phyloP scores from a whole-genome alignment of 2,113 vertebrate species.

The Vulpes lagopus region DNA sequence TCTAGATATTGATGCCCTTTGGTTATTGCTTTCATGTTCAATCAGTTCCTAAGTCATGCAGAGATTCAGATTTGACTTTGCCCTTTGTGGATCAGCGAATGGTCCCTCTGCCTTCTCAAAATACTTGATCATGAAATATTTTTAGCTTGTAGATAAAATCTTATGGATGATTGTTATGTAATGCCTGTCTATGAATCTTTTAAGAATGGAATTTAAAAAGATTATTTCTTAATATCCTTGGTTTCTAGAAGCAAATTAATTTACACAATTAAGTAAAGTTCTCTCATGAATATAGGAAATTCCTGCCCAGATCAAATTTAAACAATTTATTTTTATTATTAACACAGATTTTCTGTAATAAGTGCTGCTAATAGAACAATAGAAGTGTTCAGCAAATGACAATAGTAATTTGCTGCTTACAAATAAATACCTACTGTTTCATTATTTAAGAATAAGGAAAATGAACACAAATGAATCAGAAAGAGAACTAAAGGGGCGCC shows the following conservation, averaged over 20 bases:
- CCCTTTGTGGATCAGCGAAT: neutral
- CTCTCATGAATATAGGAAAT: neutral
- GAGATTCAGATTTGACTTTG: neutral
- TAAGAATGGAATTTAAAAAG: conserved; percentile 20
- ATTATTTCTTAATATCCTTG: conserved; percentile 39
- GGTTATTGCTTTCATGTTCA: conserved; percentile 19
- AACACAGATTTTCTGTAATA: neutral
- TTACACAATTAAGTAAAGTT: conserved; percentile 39
- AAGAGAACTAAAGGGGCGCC: neutral
- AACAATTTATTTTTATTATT: conserved; percentile 35
- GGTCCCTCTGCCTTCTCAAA: neutral
- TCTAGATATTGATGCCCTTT: neutral
- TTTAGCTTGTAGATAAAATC: conserved; percentile 48
- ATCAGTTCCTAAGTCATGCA: neutral
- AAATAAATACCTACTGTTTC: neutral
- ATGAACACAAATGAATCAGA: conserved; percentile 41
- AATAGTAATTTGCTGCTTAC: neutral
- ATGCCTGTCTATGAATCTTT: neutral
- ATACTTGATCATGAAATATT: conserved; percentile 3
- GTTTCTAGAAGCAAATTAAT: conserved; percentile 51
- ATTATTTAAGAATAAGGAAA: conserved; percentile 37
- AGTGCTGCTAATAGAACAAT: conserved; percentile 11
- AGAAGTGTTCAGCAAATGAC: neutral
- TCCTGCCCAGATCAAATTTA: conserved; percentile 20
- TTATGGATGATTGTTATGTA: neutral